Conservation (phyloP, 2,113 vertebrate genomes). For the Aptenodytes forsteri region DNA sequence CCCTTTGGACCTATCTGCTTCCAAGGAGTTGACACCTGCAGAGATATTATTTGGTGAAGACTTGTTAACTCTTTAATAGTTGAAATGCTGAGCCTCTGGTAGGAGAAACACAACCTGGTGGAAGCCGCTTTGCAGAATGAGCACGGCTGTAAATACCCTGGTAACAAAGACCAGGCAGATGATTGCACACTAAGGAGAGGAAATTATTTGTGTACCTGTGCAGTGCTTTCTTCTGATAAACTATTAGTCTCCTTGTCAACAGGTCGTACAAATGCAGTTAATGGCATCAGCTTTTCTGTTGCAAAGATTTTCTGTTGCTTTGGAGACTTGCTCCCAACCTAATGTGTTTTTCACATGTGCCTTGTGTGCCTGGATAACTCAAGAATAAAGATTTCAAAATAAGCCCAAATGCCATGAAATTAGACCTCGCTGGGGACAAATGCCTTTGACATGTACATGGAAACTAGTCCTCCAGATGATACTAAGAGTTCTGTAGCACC, state of each 20-base stretch:
- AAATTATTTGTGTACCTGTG: neutral
- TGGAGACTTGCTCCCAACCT: neutral
- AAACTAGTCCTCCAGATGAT: neutral
- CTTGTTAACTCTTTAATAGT: constrained; percentile 44
- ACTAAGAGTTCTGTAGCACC: neutral
- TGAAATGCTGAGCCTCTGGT: neutral
- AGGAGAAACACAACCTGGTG: neutral
- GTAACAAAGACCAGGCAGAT: neutral
- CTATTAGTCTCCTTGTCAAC: neutral
- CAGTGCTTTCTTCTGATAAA: neutral
- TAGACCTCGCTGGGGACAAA: neutral
- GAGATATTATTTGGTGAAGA: constrained; percentile 50
- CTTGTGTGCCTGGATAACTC: neutral
- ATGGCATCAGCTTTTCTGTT: neutral
- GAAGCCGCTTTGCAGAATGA: neutral
- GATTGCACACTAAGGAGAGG: neutral
- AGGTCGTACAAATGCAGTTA: neutral
- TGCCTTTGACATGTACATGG: neutral
- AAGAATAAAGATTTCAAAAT: neutral
- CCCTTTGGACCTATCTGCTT: constrained; percentile 52
- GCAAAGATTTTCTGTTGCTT: neutral
- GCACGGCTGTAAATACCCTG: neutral
- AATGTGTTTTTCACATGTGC: neutral
- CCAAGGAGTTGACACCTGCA: constrained; percentile 35
- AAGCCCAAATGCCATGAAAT: constrained; percentile 6